Evolutionary conservation across 2,888 invertebrate species (phyloP).

Genomic region (Andrena trimmerana): DNA sequence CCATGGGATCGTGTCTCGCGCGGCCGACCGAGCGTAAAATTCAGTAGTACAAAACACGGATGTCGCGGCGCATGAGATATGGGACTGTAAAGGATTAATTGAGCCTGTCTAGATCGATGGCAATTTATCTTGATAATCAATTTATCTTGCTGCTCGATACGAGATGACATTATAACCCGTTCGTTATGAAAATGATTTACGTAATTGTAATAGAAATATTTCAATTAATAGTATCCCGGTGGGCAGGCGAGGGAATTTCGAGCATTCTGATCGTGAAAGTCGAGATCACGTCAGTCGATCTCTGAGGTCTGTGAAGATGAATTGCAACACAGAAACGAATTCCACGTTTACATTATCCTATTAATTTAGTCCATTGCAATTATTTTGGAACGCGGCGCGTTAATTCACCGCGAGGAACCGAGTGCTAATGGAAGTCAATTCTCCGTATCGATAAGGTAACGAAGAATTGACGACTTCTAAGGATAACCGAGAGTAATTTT

Average conservation of each 20-base stretch:
- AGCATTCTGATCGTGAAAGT: constrained; percentile 11
- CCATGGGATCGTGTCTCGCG: not conserved
- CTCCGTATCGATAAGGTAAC: constrained; percentile 44
- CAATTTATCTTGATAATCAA: constrained; percentile 60
- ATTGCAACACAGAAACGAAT: not conserved
- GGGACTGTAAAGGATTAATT: constrained; percentile 53
- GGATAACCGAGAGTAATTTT: constrained; percentile 53
- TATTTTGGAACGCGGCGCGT: too few relatives aligned
- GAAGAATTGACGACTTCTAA: too few relatives aligned
- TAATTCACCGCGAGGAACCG: not conserved
- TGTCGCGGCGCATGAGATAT: constrained; percentile 55
- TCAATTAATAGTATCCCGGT: constrained; percentile 31
- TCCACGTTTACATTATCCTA: not conserved
- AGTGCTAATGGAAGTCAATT: constrained; percentile 25
- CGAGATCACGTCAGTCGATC: not conserved
- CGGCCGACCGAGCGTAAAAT: constrained; percentile 31
- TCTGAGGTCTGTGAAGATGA: too few relatives aligned
- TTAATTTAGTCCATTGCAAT: not conserved
- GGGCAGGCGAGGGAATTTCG: constrained; percentile 4
- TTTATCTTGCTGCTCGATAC: constrained; percentile 54
- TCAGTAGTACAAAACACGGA: constrained; percentile 51
- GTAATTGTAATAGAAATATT: constrained; percentile 53
- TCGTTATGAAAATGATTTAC: constrained; percentile 55
- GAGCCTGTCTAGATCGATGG: constrained; percentile 55
- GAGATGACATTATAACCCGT: constrained; percentile 44